Evolutionary conservation across 64 coral and sea anemone genomes (phyloP), one percentile per base, ranked within the genome.

Genomic region (Pachyseris speciosa): DNA sequence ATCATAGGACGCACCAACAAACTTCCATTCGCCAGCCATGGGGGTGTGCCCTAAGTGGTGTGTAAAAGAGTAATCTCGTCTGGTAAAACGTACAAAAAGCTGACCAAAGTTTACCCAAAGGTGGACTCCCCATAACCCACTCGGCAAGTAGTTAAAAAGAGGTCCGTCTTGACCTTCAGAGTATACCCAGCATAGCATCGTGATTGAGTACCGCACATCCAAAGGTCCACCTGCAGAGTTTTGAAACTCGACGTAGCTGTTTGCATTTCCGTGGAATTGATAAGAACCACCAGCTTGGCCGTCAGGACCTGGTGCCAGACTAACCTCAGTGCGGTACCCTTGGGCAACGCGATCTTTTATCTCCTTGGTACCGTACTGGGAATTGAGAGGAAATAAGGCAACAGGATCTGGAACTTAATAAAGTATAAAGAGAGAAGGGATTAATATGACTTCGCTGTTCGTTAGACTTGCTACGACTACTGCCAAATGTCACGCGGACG

Each of bases 251-350:
- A 81, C 60, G 57, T 81, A 60, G 30, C 30, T 39, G 7, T 22
- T 36, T 1, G 5, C 12, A 15, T 13, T 4, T 55, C 77, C 77
- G 7, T 4, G 28, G 16, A 81, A 81, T 55, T 81, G 50, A 22
- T 81, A 81, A 60, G 77, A 81, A 20, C 77, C 49, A 37, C 60
- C 4, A 22, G 51, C 30, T 59, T 55, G 34, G 15, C 77, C 77
- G 7, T 81, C 29, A 7, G 77, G 77, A 26, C 50, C 50, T 7
- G 77, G 77, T 0, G 77, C 28, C 11, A 30, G 20, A 34, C 7
- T 13, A 58, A 81, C 57, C 4, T 16, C 28, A 22, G 10, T 33
- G 17, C n/a, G 31, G 6, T 8, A 10, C 2, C 11, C 50, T 37
- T 8, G 8, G 30, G 20, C 16, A 5, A 59, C 28, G 19, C 57